Evolutionary conservation across 2,888 invertebrate species (phyloP).

Genomic region (Nymphalis urticae): DNA sequence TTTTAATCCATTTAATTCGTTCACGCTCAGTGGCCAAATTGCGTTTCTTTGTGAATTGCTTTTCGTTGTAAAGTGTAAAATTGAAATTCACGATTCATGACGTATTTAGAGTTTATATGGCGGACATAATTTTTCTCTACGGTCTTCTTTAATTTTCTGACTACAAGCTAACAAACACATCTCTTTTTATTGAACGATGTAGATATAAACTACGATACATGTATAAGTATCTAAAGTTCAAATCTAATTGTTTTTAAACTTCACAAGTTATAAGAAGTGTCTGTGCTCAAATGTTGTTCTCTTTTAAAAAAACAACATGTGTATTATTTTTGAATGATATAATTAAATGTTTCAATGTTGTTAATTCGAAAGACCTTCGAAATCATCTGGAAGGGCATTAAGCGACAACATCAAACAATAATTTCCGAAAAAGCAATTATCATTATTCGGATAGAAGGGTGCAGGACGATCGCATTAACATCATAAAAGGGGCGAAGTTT

Average conservation of each 20-base stretch:
- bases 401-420: constrained; percentile 80
- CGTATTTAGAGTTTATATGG: neutral
- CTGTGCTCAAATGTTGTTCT: neutral
- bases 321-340: neutral
- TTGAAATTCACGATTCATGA: neutral
- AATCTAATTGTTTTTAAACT: too few species aligned
- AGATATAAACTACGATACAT: too few species aligned
- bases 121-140: neutral
- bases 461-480: constrained; percentile 78
- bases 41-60: constrained; percentile 22
- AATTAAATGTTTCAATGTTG: constrained; percentile 59
- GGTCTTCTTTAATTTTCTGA: neutral
- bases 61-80: constrained; percentile 11
- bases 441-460: constrained; percentile 78
- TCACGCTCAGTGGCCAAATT: constrained; percentile 26
- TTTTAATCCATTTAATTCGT: constrained; percentile 36
- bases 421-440: constrained; percentile 81
- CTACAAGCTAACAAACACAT: too few species aligned
- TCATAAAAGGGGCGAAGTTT: constrained; percentile 78
- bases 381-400: constrained; percentile 58
- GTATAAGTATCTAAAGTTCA: too few species aligned
- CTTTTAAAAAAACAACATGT: neutral
- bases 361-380: constrained; percentile 51
- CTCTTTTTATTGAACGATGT: too few species aligned
- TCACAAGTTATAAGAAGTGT: too few species aligned